Evolutionary conservation across 2,113 vertebrate genomes (phyloP).

Genomic region (Caranx melampygus): DNA sequence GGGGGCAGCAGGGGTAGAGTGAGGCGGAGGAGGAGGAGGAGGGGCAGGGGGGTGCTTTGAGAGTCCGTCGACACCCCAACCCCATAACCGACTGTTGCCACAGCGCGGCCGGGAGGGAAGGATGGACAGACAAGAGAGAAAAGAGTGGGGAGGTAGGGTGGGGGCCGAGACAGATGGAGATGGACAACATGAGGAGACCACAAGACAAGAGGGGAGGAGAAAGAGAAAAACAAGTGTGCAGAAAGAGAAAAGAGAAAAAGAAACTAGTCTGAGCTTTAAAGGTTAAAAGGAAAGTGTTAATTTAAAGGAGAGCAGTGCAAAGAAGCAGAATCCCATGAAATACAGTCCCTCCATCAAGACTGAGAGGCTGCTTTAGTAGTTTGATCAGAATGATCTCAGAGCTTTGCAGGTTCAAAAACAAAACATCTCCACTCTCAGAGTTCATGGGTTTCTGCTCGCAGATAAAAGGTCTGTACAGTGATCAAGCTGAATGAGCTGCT

Average conservation of each 20-base stretch:
- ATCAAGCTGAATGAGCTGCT: constrained; percentile 37
- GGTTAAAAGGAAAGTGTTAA: constrained; percentile 71
- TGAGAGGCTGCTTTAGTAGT: neutral
- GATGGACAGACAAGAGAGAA: constrained; percentile 69
- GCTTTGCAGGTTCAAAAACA: neutral
- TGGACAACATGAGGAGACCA: constrained; percentile 40
- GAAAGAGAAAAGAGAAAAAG: constrained; percentile 82
- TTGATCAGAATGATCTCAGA: too few species aligned
- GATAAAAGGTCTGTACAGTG: neutral
- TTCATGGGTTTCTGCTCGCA: constrained; percentile 36
- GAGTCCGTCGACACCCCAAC: constrained; percentile 96
- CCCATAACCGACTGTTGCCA: constrained; percentile 95
- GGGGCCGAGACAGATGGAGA: constrained; percentile 32
- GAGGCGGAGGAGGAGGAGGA: constrained; percentile 91
- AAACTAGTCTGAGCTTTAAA: constrained; percentile 83
- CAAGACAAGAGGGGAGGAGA: constrained; percentile 38
- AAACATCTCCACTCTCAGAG: neutral
- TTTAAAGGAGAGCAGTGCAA: constrained; percentile 72
- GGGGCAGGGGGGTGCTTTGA: constrained; percentile 94
- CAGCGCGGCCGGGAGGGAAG: constrained; percentile 78
- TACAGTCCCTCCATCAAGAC: neutral
- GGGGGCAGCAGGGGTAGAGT: constrained; percentile 94
- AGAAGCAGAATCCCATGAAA: constrained; percentile 75
- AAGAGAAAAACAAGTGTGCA: constrained; percentile 64
- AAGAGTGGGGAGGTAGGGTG: constrained; percentile 58